Evolutionary conservation across 1,140 invertebrate genomes (phyloP).

Genomic region (Brachionus paranguensis): DNA sequence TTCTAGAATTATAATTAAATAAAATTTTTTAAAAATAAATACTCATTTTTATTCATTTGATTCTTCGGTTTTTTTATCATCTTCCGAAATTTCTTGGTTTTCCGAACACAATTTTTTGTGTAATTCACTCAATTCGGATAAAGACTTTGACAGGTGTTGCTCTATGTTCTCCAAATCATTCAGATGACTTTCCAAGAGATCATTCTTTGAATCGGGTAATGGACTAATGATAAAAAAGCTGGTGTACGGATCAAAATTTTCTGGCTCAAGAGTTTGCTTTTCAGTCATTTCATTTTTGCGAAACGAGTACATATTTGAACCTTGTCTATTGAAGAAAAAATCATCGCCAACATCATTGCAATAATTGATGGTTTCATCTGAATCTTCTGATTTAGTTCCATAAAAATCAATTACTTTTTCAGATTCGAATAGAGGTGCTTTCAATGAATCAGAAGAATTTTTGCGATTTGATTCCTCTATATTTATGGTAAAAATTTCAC

Average conservation of each 20-base stretch:
- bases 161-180: constrained; percentile 3
- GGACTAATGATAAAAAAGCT: not conserved
- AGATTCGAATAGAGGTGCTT: not conserved
- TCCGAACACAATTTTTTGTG: not conserved
- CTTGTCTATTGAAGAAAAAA: not conserved
- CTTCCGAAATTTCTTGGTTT: not conserved
- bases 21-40: not conserved
- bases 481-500: not conserved
- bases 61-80: not conserved
- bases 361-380: not conserved
- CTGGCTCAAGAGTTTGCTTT: not conserved
- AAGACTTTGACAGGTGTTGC: constrained; percentile 1
- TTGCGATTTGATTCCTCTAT: not conserved
- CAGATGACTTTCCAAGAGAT: not conserved
- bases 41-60: not conserved
- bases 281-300: not conserved
- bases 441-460: not conserved
- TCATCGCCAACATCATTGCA: not conserved
- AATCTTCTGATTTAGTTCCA: not conserved
- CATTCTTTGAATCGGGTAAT: not conserved
- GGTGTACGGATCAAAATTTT: not conserved
- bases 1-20: not conserved
- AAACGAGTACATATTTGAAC: not conserved
- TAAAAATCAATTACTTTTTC: not conserved
- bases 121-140: constrained; percentile 13